A percentile compares a stretch with the other conserved stretches of the same genome.
Evolutionary conservation across 1,140 invertebrate genomes (phyloP).

Genomic region (Drosophila neocordata): DNA sequence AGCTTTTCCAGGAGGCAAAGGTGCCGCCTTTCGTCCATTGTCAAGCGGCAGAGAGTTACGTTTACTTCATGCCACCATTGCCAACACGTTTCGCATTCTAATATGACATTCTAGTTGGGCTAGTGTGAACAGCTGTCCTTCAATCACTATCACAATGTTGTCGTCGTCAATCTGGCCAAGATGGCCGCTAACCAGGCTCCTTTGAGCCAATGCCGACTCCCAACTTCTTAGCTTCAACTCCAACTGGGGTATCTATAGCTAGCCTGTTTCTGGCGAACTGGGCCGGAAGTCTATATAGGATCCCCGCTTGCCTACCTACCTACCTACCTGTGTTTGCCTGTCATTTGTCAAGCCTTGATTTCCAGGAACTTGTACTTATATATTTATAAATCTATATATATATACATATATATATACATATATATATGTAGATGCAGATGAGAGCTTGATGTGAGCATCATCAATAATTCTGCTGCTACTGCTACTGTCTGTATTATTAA

Average conservation of each 20-base stretch:
- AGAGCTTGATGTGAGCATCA: slow-evolving; percentile 58
- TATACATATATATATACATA: slow-evolving; percentile 11
- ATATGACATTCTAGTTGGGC: slow-evolving; percentile 72
- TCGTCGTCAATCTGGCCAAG: slow-evolving; percentile 72
- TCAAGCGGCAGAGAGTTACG: slow-evolving; percentile 74
- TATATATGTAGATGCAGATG: slow-evolving; percentile 14
- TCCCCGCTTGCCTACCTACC: slow-evolving; percentile 23
- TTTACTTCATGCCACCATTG: slow-evolving; percentile 38
- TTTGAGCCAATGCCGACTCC: slow-evolving; percentile 58
- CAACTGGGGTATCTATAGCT: neutral
- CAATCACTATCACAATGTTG: slow-evolving; percentile 77
- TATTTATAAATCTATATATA: slow-evolving; percentile 13
- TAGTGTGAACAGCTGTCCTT: slow-evolving; percentile 81
- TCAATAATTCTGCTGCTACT: slow-evolving; percentile 76
- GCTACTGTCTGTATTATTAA: slow-evolving; percentile 68
- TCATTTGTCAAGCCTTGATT: slow-evolving; percentile 71
- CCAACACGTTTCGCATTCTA: slow-evolving; percentile 82
- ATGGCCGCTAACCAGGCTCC: slow-evolving; percentile 54
- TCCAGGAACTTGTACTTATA: slow-evolving; percentile 52
- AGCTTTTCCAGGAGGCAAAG: slow-evolving; percentile 49
- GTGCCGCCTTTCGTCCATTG: slow-evolving; percentile 76
- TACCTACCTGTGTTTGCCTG: slow-evolving; percentile 38
- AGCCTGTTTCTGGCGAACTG: slow-evolving; percentile 62
- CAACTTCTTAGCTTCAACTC: neutral
- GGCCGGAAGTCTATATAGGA: slow-evolving; percentile 65